Percentiles rank a stretch among this genome's conserved stretches.
phyloP scores from a whole-genome alignment of 2,113 vertebrate species.

The Tachycineta bicolor region DNA sequence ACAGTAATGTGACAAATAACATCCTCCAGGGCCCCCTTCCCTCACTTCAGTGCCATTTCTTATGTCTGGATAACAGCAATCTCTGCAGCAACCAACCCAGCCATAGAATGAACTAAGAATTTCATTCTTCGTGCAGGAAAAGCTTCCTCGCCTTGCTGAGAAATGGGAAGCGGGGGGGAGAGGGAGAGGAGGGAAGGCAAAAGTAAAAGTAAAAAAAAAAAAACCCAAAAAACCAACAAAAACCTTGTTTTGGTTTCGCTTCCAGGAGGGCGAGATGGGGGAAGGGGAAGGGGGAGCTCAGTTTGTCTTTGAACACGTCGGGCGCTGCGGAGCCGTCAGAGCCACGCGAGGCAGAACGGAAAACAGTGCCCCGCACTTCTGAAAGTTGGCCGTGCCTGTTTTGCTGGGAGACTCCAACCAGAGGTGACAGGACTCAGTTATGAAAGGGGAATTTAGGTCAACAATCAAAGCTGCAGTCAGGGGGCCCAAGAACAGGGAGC shows the following conservation, averaged over 20 bases:
- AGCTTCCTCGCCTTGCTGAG: not conserved
- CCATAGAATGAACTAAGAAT: not conserved
- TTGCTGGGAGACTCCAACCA: conserved; percentile 57
- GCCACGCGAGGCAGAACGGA: not conserved
- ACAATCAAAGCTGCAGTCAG: conserved; percentile 76
- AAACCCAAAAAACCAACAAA: not conserved
- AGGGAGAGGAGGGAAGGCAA: not conserved
- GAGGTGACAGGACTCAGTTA: conserved; percentile 75
- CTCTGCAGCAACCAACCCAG: not conserved
- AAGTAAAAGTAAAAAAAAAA: not conserved
- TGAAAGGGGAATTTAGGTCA: conserved; percentile 81
- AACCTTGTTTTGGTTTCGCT: not conserved
- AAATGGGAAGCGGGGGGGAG: not conserved
- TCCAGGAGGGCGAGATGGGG: not conserved
- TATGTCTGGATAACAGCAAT: not conserved
- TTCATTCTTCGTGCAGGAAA: not conserved
- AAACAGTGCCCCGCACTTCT: conserved; percentile 49
- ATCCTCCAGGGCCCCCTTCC: not conserved
- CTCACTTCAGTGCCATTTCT: not conserved
- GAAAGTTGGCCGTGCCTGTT: conserved; percentile 57
- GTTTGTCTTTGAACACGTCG: conserved; percentile 22
- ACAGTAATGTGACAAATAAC: conserved; percentile 5
- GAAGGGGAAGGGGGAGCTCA: not conserved
- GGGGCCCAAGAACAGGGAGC: conserved; percentile 73
- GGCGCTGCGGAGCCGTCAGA: not conserved